phyloP scores from a whole-genome alignment of 1,140 invertebrate genomes.

The Battus philenor region DNA sequence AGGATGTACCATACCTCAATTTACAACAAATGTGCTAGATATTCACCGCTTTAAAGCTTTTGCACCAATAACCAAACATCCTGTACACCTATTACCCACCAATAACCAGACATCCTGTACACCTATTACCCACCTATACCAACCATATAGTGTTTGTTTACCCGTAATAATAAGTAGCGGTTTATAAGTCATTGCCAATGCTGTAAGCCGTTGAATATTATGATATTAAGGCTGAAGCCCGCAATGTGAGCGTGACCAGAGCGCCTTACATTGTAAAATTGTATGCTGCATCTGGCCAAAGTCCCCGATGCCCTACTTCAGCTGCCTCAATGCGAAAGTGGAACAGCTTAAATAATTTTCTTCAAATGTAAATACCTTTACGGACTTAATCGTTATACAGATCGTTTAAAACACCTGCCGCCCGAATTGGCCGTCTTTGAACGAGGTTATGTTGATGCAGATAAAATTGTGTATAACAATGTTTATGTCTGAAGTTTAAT shows the following conservation, averaged over 20 bases:
- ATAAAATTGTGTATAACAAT: too few relatives aligned
- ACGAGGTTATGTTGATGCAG: too few relatives aligned
- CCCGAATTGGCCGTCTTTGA: neutral
- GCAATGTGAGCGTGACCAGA: conserved; percentile 4
- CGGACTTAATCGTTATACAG: conserved; percentile 4
- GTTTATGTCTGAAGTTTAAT: too few relatives aligned
- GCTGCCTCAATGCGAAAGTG: neutral
- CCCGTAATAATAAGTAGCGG: too few relatives aligned
- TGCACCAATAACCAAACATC: too few relatives aligned
- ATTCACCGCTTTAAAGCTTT: too few relatives aligned
- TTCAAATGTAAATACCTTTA: neutral
- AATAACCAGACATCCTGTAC: too few relatives aligned
- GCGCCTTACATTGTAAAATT: conserved; percentile 1
- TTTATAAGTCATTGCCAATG: neutral
- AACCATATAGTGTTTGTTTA: too few relatives aligned
- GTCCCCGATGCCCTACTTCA: neutral
- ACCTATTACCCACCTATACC: too few relatives aligned
- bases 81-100: too few relatives aligned
- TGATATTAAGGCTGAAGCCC: conserved; percentile 6
- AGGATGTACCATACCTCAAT: too few relatives aligned
- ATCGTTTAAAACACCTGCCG: conserved; percentile 3
- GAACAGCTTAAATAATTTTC: conserved; percentile 6
- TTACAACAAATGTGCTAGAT: too few relatives aligned
- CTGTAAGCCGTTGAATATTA: conserved; percentile 2
- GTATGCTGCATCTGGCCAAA: conserved; percentile 3